Evolutionary conservation across 2,113 vertebrate species (phyloP).

Genomic region (Onychostruthus taczanowskii): DNA sequence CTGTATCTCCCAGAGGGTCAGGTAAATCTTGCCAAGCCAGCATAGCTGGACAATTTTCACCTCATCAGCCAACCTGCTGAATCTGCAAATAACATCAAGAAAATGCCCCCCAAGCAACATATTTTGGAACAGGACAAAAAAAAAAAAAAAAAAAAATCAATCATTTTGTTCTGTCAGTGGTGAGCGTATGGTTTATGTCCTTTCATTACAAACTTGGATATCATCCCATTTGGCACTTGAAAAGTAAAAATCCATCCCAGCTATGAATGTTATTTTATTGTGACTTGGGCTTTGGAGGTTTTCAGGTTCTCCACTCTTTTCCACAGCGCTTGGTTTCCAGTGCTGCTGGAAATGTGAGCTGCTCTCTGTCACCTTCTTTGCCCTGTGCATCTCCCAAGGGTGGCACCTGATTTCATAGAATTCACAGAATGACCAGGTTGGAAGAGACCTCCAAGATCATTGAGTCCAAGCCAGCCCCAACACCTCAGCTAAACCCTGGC

Average conservation of each 20-base stretch:
- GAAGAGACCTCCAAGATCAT: background rate
- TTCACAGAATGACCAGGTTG: background rate
- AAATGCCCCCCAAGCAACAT: background rate
- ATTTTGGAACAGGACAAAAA: background rate
- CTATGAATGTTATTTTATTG: background rate
- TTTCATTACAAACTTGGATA: background rate
- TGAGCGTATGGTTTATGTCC: background rate
- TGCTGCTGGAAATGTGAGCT: fast-evolving
- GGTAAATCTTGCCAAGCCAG: background rate
- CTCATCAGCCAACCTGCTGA: conserved; percentile 20
- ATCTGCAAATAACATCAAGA: conserved; percentile 30
- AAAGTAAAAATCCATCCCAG: background rate
- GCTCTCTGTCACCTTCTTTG: background rate
- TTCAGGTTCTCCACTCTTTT: background rate
- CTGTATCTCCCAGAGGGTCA: background rate
- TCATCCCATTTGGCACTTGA: background rate
- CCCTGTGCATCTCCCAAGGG: background rate
- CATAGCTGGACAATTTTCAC: background rate
- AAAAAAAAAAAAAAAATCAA: conserved; percentile 10
- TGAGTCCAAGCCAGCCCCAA: background rate
- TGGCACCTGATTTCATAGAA: background rate
- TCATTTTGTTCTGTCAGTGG: background rate
- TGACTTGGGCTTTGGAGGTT: background rate
- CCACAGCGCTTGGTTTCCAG: background rate
- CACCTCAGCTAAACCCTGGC: background rate